Evolutionary conservation across 2,113 vertebrate species (phyloP).

Genomic region (Mus spicilegus): DNA sequence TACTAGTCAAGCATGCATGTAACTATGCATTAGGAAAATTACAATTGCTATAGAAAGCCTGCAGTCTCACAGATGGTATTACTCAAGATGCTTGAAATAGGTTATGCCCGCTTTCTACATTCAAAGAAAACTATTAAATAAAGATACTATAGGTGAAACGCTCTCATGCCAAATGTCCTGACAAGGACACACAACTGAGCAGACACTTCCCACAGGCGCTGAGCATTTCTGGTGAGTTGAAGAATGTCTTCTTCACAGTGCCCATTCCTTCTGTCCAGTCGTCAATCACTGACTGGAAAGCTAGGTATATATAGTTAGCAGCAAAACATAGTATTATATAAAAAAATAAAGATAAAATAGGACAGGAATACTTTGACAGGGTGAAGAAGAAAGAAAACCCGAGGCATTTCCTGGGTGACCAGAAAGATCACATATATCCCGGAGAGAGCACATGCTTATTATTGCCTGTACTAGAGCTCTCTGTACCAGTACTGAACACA

Average conservation of each 20-base stretch:
- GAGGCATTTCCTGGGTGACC: background rate
- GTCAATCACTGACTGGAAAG: background rate
- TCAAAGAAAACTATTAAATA: constrained; percentile 5
- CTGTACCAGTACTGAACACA: background rate
- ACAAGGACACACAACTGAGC: background rate
- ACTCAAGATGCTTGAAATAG: background rate
- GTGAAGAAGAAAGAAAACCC: background rate
- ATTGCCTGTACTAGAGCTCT: background rate
- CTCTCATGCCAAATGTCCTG: background rate
- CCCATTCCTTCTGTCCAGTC: background rate
- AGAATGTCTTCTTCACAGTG: background rate
- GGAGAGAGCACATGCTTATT: background rate
- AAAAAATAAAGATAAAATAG: background rate
- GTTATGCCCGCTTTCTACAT: background rate
- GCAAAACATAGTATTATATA: background rate
- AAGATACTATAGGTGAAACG: background rate
- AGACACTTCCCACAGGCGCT: too few relatives aligned
- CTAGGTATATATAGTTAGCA: background rate
- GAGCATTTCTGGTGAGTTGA: background rate
- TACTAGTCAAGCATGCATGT: background rate
- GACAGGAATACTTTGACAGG: background rate
- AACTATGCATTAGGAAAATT: background rate
- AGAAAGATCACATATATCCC: background rate
- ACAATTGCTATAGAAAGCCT: background rate
- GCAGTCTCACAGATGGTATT: background rate